Conservation (phyloP, 2,113 vertebrate genomes). For the Lophotis ruficrista region DNA sequence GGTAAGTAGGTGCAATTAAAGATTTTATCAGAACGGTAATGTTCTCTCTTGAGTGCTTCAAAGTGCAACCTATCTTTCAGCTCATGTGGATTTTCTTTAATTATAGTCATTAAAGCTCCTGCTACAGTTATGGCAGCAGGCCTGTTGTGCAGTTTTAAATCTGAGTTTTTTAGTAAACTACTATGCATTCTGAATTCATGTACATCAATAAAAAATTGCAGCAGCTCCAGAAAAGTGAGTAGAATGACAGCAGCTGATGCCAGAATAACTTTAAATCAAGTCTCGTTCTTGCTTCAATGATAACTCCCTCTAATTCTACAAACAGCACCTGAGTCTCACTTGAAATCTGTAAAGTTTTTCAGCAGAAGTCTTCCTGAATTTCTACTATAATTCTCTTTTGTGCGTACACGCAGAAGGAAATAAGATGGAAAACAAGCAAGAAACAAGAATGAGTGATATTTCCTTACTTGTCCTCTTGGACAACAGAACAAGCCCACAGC, state of each 20-base stretch:
- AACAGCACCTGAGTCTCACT: background rate
- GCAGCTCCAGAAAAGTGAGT: background rate
- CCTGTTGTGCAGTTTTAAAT: background rate
- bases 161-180: background rate
- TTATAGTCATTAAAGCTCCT: background rate
- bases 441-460: background rate
- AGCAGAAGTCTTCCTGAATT: background rate
- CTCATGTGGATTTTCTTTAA: background rate
- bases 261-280: background rate
- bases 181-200: background rate
- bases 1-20: background rate
- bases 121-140: background rate
- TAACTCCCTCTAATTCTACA: background rate
- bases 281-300: background rate
- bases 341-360: background rate
- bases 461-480: background rate
- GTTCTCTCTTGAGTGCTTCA: background rate
- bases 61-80: background rate
- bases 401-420: background rate
- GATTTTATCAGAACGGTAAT: background rate
- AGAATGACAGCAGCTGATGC: background rate
- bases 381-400: background rate
- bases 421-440: background rate
- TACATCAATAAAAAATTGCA: background rate
- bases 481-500: background rate